Evolutionary conservation across 2,797 vertebrate genomes (phyloP).

Genomic region (Leucoraja ocellata): DNA sequence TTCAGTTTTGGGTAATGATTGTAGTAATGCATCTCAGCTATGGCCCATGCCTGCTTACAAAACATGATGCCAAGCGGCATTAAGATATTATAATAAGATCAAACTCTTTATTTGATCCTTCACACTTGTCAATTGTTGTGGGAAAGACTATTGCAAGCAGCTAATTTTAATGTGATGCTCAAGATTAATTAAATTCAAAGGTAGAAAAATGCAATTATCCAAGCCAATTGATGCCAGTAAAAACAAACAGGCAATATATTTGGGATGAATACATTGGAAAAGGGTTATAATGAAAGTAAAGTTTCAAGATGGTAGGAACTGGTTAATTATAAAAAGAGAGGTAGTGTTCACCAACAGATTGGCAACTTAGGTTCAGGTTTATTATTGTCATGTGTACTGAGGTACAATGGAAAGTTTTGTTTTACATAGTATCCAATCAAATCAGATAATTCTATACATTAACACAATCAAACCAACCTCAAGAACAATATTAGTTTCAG

Average conservation of each 20-base stretch:
- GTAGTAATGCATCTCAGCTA: background rate
- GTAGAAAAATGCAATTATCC: background rate
- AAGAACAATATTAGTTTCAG: no score
- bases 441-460: no score
- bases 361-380: no score
- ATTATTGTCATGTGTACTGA: no score
- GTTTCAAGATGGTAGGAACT: no score
- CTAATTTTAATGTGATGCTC: background rate
- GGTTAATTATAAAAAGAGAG: no score
- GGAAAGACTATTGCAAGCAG: background rate
- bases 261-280: background rate
- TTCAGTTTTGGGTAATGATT: background rate
- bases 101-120: background rate
- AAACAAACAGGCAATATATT: background rate
- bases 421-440: no score
- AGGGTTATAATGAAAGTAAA: no score
- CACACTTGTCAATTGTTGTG: background rate
- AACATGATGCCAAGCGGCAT: background rate
- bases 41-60: background rate
- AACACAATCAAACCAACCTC: no score
- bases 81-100: background rate
- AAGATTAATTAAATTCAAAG: background rate
- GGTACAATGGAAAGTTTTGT: no score
- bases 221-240: background rate
- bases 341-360: no score